Percentiles rank a stretch among this genome's conserved stretches.
Evolutionary conservation across 1,140 invertebrate genomes (phyloP).

Genomic region (Monomorium pharaonis): DNA sequence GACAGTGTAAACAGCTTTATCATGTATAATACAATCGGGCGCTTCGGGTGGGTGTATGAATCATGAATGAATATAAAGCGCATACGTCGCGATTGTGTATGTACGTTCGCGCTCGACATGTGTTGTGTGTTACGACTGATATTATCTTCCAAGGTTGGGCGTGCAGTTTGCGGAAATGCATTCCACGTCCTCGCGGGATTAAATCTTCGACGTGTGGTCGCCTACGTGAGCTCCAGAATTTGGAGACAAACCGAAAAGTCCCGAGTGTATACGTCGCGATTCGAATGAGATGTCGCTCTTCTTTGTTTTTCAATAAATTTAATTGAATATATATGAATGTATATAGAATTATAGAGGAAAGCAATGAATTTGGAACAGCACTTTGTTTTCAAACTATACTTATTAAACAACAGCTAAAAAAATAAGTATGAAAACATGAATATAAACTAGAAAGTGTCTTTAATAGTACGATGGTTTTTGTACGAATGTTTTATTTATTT

Average conservation of each 20-base stretch:
- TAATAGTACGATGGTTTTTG: too few relatives aligned
- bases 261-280: neutral
- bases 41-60: slow-evolving; percentile 20
- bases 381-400: too few relatives aligned
- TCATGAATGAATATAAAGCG: slow-evolving; percentile 51
- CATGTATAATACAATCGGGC: slow-evolving; percentile 3
- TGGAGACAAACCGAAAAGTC: neutral
- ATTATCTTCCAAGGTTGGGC: slow-evolving; percentile 48
- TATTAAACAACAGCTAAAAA: too few relatives aligned
- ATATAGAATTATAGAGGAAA: too few relatives aligned
- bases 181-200: neutral
- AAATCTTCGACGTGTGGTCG: neutral
- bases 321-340: neutral
- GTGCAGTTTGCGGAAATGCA: slow-evolving; percentile 24
- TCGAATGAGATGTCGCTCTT: neutral
- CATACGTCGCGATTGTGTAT: slow-evolving; percentile 1
- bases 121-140: slow-evolving; percentile 2
- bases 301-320: neutral
- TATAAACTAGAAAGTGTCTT: too few relatives aligned
- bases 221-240: neutral
- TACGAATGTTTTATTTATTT: too few relatives aligned
- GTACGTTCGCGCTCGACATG: neutral
- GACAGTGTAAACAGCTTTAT: slow-evolving; percentile 48
- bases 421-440: too few relatives aligned
- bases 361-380: too few relatives aligned